Conservation (phyloP, 1,140 invertebrate species). For the Leguminivora glycinivorella region DNA sequence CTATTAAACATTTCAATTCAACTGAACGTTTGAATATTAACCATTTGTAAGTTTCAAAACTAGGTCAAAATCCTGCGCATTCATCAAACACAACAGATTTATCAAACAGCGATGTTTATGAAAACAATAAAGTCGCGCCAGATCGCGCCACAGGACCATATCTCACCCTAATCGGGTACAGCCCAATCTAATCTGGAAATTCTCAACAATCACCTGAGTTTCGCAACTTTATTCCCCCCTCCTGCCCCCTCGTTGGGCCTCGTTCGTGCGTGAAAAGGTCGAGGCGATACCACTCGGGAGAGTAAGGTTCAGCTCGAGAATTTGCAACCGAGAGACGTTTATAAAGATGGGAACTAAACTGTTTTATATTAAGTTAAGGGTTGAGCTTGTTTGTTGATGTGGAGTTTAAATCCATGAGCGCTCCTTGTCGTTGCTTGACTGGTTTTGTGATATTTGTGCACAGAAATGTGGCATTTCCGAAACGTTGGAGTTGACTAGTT, state of each 20-base stretch:
- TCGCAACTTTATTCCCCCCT: conserved; percentile 45
- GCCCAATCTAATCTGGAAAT: conserved; percentile 35
- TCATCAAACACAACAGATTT: conserved; percentile 1
- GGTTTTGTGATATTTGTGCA: not conserved
- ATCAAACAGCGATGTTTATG: conserved; percentile 12
- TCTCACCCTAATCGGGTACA: conserved; percentile 9
- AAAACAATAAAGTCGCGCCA: conserved; percentile 21
- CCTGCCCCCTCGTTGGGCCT: conserved; percentile 48
- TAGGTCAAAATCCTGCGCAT: not conserved
- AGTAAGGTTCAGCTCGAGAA: not conserved
- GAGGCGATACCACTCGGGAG: not conserved
- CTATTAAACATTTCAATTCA: too few relatives aligned
- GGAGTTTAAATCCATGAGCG: not conserved
- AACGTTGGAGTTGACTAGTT: too few relatives aligned
- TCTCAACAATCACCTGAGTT: conserved; percentile 44
- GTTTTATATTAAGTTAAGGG: not conserved
- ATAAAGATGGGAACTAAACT: not conserved
- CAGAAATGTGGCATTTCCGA: not conserved
- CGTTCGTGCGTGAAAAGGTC: conserved; percentile 56
- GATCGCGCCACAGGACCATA: conserved; percentile 9
- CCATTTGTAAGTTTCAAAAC: not conserved
- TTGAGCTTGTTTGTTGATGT: not conserved
- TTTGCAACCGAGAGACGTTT: conserved; percentile 4
- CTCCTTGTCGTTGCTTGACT: not conserved
- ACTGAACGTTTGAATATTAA: too few relatives aligned